These are phyloP conservation scores for Spermophilus dauricus DNA, from an alignment of 2,113 vertebrate genomes.

Conservation along the genomic window DNA sequence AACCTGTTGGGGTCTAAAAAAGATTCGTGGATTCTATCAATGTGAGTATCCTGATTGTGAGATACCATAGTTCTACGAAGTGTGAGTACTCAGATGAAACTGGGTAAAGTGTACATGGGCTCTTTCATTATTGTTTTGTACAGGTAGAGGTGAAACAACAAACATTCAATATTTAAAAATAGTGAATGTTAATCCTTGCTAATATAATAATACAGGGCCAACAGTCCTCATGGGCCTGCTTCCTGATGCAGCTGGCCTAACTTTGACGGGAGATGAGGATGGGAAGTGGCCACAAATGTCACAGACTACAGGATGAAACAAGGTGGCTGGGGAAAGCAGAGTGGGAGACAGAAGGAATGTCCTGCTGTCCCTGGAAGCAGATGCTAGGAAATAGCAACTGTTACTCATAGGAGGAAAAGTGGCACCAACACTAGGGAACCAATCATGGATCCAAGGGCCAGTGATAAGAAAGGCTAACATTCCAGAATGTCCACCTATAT, in stretches of 20 bases:
- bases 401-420: not conserved
- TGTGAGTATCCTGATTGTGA: not conserved
- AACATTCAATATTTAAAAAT: not conserved
- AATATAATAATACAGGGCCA: not conserved
- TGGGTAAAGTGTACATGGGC: not conserved
- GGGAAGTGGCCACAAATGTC: not conserved
- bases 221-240: accelerated
- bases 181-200: not conserved
- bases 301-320: not conserved
- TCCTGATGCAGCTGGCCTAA: not conserved
- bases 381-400: not conserved
- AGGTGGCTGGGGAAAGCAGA: not conserved
- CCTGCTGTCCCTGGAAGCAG: not conserved
- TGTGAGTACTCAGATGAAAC: not conserved
- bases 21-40: not conserved
- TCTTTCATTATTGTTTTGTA: not conserved
- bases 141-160: not conserved
- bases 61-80: not conserved
- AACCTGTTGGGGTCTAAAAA: not conserved
- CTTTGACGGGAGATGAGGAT: not conserved
- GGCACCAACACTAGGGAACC: not conserved
- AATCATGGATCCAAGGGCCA: not conserved
- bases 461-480: not conserved
- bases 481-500: not conserved
- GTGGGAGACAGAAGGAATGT: not conserved